Evolutionary conservation across 2,113 vertebrate species (phyloP).

Genomic region (Colius striatus): DNA sequence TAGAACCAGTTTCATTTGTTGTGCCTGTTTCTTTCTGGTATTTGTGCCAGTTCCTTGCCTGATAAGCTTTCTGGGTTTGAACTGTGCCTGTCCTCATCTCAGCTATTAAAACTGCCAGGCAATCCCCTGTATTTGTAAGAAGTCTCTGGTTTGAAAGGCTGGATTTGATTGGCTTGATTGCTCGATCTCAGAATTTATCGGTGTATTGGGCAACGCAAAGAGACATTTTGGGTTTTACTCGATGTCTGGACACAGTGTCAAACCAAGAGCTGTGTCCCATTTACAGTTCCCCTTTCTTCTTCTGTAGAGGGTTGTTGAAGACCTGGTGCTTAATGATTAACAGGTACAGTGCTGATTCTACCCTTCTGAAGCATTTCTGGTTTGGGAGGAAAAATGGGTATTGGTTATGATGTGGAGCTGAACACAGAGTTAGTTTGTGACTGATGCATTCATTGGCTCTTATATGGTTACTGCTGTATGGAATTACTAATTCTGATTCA

Average conservation of each 20-base stretch:
- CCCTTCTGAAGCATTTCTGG: background rate
- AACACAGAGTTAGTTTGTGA: background rate
- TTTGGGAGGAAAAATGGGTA: background rate
- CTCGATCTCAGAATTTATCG: background rate
- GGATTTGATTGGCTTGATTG: fast-evolving
- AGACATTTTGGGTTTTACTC: background rate
- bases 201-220: fast-evolving
- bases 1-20: background rate
- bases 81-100: fast-evolving
- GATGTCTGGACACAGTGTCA: background rate
- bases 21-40: background rate
- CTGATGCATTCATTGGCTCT: background rate
- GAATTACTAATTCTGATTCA: background rate
- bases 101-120: background rate
- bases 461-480: background rate
- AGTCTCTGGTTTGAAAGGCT: background rate
- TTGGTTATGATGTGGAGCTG: background rate
- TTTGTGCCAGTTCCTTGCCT: background rate
- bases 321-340: background rate
- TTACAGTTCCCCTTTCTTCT: background rate
- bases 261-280: background rate
- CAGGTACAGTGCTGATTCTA: background rate
- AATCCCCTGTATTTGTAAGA: background rate
- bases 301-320: background rate
- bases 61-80: background rate